Evolutionary conservation across 2,113 vertebrate genomes (phyloP).

Genomic region (Turnix velox): DNA sequence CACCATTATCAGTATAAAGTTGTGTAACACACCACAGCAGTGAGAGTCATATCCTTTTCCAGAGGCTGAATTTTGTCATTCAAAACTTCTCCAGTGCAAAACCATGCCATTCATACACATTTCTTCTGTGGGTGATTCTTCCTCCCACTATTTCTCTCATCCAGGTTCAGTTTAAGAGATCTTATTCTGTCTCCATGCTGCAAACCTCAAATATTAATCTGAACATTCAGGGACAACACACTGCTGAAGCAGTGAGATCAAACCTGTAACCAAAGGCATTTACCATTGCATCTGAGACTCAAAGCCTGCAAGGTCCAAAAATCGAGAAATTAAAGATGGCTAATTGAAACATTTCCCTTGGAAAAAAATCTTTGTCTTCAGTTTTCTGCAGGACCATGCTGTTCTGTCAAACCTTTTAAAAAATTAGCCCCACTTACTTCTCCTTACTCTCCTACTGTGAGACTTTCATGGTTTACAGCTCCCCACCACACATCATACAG

Average conservation of each 20-base stretch:
- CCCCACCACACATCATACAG: rapidly evolving
- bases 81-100: not conserved
- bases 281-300: not conserved
- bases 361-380: not conserved
- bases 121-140: not conserved
- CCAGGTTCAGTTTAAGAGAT: not conserved
- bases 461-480: not conserved
- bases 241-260: not conserved
- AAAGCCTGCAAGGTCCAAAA: not conserved
- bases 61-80: not conserved
- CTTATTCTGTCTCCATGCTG: not conserved
- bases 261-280: not conserved
- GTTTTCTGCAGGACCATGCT: not conserved
- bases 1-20: not conserved
- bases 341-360: not conserved
- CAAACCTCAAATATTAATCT: not conserved
- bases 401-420: not conserved
- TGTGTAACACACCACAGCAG: not conserved
- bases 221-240: not conserved
- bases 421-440: not conserved
- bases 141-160: not conserved
- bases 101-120: rapidly evolving
- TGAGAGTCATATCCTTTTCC: not conserved
- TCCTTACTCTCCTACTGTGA: not conserved
- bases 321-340: not conserved